Base-by-base conservation (phyloP, 2,113 vertebrate species). In the Myotis yumanensis region DNA sequence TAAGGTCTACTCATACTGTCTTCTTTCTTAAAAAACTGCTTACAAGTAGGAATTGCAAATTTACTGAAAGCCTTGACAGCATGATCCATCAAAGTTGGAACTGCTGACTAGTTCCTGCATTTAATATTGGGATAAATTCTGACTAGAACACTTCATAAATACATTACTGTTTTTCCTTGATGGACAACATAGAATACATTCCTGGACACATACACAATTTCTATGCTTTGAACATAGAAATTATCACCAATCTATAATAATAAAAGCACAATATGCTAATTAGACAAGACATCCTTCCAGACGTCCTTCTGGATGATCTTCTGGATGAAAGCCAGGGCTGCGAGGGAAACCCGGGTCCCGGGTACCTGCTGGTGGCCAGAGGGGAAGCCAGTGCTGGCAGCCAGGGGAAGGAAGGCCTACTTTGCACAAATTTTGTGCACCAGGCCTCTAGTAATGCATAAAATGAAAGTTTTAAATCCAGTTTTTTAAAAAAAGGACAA, bases 21-120 rank as follows among this genome's bases (percentile, higher is more conserved):
- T 54, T 75, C n/a, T 94, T 85, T 91, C 66, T 32, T 3, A 15
- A 54, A 94, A 96, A 97, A 95, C 32, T 22, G 0, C 68, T 96
- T 93, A 79, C 17, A 46, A 48, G 1, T 88, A 73, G 10, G 30
- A 93, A 90, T 71, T 69, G 51, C 30, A 57, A 71, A 69, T 52
- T 89, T 81, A 71, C 73, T 1, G 0, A 87, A 30, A 43, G 5
- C 20, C 88, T 68, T 64, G 25, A 89, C 86, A 91, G 64, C 32
- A 17, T 1, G 18, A 86, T 89, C 90, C 10, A 11, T 96, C 93
- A 90, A 46, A 77, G 71, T 25, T 9, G 7, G 22, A 94, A 91
- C 54, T 88, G 57, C 48, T 84, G 91, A 89, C 69, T 77, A 51
- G 35, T 86, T 83, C 16, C 15, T 91, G 52, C 64, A 86, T 91